Percentiles rank a stretch among this genome's conserved stretches.
These are phyloP conservation scores for Ferdinandea cuprea DNA, from an alignment of 2,888 invertebrate species.

Conservation along the genomic window DNA sequence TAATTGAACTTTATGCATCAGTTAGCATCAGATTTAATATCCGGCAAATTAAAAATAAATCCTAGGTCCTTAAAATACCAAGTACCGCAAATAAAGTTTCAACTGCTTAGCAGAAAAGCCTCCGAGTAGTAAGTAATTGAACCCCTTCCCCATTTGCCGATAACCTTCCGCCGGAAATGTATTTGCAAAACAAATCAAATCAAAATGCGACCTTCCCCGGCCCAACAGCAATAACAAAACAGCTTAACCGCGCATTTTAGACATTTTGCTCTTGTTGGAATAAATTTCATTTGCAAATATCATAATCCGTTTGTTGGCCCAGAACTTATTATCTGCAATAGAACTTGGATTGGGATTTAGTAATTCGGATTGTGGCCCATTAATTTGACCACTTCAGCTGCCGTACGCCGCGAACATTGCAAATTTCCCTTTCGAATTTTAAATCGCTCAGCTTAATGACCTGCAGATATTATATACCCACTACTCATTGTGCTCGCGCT, in stretches of 20 bases:
- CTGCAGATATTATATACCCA: conserved; percentile 22
- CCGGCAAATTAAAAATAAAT: conserved; percentile 12
- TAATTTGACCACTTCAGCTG: conserved; percentile 47
- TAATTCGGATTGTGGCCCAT: conserved; percentile 28
- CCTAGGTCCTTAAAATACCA: conserved; percentile 11
- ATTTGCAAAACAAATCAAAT: conserved; percentile 58
- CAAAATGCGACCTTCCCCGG: neutral
- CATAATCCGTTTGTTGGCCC: conserved; percentile 54
- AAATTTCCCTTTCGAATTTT: conserved; percentile 56
- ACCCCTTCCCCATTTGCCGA: conserved; percentile 9
- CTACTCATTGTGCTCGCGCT: too few species aligned
- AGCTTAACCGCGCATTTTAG: conserved; percentile 63
- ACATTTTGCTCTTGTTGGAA: conserved; percentile 25
- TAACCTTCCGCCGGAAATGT: neutral
- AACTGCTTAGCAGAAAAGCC: conserved; percentile 44
- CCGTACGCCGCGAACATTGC: conserved; percentile 22
- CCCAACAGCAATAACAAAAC: conserved; percentile 2
- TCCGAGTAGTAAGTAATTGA: conserved; percentile 47
- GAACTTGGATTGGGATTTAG: conserved; percentile 3
- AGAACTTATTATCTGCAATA: conserved; percentile 33
- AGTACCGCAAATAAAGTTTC: conserved; percentile 48
- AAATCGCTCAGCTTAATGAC: conserved; percentile 49
- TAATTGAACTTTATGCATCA: too few species aligned
- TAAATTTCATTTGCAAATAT: conserved; percentile 50
- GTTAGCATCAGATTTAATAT: too few species aligned